Evolutionary conservation across 1,140 invertebrate species (phyloP), one percentile per base, ranked within the genome.

Genomic region (Drosophila novamexicana): DNA sequence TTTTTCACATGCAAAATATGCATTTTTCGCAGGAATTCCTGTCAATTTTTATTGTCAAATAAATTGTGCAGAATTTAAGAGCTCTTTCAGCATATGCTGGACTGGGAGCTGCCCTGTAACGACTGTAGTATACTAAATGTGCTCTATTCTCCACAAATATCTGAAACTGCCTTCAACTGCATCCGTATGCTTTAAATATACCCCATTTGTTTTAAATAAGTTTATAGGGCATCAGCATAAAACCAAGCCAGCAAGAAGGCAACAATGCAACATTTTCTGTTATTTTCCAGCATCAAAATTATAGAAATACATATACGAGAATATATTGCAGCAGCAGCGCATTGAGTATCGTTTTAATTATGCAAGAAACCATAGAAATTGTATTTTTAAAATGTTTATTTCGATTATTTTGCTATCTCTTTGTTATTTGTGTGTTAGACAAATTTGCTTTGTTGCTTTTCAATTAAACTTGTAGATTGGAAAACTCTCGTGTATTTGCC

Each of bases 11-110:
- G 59, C 32, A 64, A 42, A 37, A 29, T n/a, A 39, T 63, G 34
- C 7, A 65, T 57, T 57, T 71, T 57, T 36, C 14, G 18, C 16
- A 18, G 37, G 3, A 37, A 54, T 56, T 45, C 2, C 34, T 57
- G 42, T 57, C n/a, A 44, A 56, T 74, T 74, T 40, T 40, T 8
- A 42, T 36, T 40, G 34, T 49, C 7, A 73, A 73, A 67, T 67
- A 73, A 66, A 57, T 65, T 61, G 14, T 22, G 39, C 40, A 44
- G 45, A 66, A 40, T 9, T 10, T 9, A 61, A 8, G 12, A 36
- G 9, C 7, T 5, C 9, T 4, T 7, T 0, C 4, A 14, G 29
- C 3, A 4, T 10, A 29, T 32, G 8, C 7, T 14, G 8, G 29
- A 45, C 22, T 36, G 12, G 5, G 7, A 18, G n/a, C 32, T 29